Conservation (phyloP, 2,113 vertebrate genomes). For the Cryptomyrus ogoouensis region DNA sequence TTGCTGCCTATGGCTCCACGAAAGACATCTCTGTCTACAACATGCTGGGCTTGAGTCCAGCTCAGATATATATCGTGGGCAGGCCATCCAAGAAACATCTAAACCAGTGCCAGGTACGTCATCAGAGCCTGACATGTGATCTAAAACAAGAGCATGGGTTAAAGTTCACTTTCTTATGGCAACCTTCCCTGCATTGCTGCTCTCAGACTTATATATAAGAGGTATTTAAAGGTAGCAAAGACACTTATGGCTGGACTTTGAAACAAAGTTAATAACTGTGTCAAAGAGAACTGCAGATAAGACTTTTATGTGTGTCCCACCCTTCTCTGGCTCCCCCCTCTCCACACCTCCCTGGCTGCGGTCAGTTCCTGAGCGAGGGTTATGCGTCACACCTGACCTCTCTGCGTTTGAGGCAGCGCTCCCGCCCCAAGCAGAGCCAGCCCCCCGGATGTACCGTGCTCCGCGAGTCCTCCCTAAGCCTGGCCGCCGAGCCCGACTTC, state of each 20-base stretch:
- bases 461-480: slow-evolving; percentile 77
- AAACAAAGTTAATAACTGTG: not conserved
- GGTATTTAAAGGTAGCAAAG: not conserved
- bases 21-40: slow-evolving; percentile 97
- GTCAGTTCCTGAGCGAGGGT: slow-evolving; percentile 78
- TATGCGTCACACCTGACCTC: slow-evolving; percentile 73
- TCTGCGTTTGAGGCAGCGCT: slow-evolving; percentile 68
- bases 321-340: too few species aligned
- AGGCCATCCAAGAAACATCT: slow-evolving; percentile 93
- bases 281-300: not conserved
- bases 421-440: slow-evolving; percentile 74
- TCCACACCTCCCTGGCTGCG: not conserved
- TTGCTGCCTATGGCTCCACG: slow-evolving; percentile 88
- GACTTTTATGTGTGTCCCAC: not conserved
- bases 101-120: slow-evolving; percentile 86
- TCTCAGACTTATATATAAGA: not conserved
- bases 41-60: slow-evolving; percentile 77
- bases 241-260: not conserved
- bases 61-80: slow-evolving; percentile 93
- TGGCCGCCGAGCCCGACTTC: slow-evolving; percentile 73
- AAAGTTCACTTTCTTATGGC: not conserved
- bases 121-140: not conserved
- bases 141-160: not conserved
- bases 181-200: not conserved
- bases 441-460: slow-evolving; percentile 69